Conservation (phyloP, 1,140 invertebrate species). For the Eriocheir sinensis region DNA sequence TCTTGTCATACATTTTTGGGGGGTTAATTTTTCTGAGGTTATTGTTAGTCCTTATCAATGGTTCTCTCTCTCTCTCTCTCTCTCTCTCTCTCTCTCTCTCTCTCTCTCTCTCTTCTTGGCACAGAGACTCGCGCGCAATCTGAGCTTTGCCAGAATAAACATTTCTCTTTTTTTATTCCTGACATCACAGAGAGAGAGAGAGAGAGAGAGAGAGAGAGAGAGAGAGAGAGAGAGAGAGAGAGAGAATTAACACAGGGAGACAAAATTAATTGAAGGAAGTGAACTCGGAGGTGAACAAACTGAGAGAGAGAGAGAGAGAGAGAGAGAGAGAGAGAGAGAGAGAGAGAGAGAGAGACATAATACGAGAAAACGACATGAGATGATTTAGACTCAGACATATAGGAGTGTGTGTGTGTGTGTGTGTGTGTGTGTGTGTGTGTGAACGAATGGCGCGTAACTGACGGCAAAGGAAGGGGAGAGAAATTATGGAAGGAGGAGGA, state of each 20-base stretch:
- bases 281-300: constrained; percentile 29
- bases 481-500: not conserved
- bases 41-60: too few relatives aligned
- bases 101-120: not conserved
- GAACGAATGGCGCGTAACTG: too few relatives aligned
- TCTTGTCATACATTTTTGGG: too few relatives aligned
- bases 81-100: too few relatives aligned
- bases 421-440: constrained; percentile 50
- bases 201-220: constrained; percentile 7
- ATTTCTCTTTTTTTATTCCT: not conserved
- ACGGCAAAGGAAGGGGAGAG: not conserved
- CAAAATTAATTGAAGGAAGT: too few relatives aligned
- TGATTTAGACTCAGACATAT: not conserved
- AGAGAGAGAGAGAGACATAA: constrained; percentile 40
- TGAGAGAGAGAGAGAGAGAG: constrained; percentile 21
- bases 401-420: constrained; percentile 41
- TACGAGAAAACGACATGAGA: not conserved
- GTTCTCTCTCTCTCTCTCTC: too few relatives aligned
- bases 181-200: not conserved
- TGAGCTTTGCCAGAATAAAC: too few relatives aligned
- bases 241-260: not conserved
- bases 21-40: too few relatives aligned
- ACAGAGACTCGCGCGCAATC: too few relatives aligned
- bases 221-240: constrained; percentile 20
- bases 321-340: constrained; percentile 32